Percentiles rank a stretch among this genome's conserved stretches.
These are phyloP conservation scores for Trissolcus japonicus DNA, from an alignment of 2,888 invertebrate genomes.

Conservation along the genomic window DNA sequence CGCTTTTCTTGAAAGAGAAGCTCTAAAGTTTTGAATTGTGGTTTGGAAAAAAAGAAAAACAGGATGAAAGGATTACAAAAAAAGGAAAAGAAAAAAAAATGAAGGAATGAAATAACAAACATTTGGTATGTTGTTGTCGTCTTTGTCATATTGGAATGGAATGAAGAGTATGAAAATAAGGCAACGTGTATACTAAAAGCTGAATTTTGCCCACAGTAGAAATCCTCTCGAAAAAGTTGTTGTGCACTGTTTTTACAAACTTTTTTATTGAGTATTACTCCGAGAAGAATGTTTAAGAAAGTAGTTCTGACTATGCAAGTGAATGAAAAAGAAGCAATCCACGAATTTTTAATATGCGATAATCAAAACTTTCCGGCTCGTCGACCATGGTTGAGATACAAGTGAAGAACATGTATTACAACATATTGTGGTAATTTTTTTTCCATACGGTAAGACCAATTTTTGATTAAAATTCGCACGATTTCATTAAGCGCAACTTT, in stretches of 20 bases:
- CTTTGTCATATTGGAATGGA: constrained; percentile 56
- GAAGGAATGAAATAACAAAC: constrained; percentile 52
- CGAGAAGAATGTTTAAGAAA: constrained; percentile 55
- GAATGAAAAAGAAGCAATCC: constrained; percentile 39
- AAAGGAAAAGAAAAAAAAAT: constrained; percentile 5
- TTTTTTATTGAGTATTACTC: constrained; percentile 56
- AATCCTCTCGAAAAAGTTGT: constrained; percentile 57
- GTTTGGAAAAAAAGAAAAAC: constrained; percentile 27
- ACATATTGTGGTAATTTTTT: too few relatives aligned
- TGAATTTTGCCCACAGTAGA: constrained; percentile 51
- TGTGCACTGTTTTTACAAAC: constrained; percentile 55
- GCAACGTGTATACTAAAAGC: constrained; percentile 43
- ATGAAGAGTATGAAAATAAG: constrained; percentile 55
- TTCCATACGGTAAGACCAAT: too few relatives aligned
- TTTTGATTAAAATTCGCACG: too few relatives aligned
- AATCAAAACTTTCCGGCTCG: constrained; percentile 42
- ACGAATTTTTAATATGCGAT: constrained; percentile 55
- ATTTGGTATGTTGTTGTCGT: constrained; percentile 55
- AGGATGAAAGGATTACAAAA: constrained; percentile 14
- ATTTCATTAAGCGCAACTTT: too few relatives aligned
- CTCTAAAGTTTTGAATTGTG: constrained; percentile 50
- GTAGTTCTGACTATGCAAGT: constrained; percentile 41
- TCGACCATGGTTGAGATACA: too few relatives aligned
- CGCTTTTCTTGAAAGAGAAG: constrained; percentile 41
- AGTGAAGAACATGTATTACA: neutral